phyloP scores from a whole-genome alignment of 2,888 invertebrate genomes.

The Pecten maximus region DNA sequence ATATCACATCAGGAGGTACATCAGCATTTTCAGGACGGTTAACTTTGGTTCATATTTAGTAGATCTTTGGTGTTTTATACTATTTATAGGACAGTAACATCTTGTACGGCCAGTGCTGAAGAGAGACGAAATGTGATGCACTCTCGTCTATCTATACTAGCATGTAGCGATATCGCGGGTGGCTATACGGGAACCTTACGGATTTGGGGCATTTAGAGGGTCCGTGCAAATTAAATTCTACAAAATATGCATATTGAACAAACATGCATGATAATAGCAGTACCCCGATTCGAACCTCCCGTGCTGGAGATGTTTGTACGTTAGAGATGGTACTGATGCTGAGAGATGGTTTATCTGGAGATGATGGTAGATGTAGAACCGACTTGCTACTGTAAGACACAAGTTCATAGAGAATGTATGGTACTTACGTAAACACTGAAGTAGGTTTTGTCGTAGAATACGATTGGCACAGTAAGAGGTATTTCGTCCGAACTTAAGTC shows the following conservation, averaged over 20 bases:
- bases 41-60: too few species aligned
- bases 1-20: too few species aligned
- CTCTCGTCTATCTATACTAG: background rate
- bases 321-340: background rate
- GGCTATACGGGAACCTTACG: background rate
- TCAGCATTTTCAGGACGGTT: too few species aligned
- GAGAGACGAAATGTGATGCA: background rate
- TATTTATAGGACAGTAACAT: too few species aligned
- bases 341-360: background rate
- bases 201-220: background rate
- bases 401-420: background rate
- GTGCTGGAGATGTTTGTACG: background rate
- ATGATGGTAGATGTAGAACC: background rate
- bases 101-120: background rate
- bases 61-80: too few species aligned
- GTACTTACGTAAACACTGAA: conserved; percentile 92
- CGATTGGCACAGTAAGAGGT: conserved; percentile 88
- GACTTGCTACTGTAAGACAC: background rate
- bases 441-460: conserved; percentile 90
- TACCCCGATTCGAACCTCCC: background rate
- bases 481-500: conserved; percentile 88
- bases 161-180: background rate
- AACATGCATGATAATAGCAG: background rate
- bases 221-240: background rate
- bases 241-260: conserved; percentile 2